These are phyloP conservation scores for Progne subis DNA, from an alignment of 2,113 vertebrate species.

Conservation along the genomic window DNA sequence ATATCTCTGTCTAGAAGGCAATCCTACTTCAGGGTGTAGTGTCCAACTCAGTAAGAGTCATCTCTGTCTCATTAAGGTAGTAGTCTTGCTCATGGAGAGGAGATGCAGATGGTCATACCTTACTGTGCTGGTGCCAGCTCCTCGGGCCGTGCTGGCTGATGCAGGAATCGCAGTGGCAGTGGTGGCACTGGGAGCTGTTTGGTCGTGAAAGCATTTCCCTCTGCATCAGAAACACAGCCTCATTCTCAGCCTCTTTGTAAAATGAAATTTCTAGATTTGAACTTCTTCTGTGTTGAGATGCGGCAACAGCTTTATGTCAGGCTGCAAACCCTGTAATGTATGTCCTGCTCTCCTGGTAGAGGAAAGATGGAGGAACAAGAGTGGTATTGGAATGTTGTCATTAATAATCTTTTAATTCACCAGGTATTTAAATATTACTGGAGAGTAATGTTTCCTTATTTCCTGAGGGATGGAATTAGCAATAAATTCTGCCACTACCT, in stretches of 20 bases:
- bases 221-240: background rate
- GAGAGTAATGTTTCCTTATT: background rate
- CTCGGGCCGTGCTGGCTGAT: background rate
- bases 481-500: background rate
- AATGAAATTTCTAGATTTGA: background rate
- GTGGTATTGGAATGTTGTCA: background rate
- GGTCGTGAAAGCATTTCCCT: background rate
- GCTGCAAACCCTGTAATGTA: background rate
- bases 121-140: background rate
- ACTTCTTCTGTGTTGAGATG: background rate
- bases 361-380: background rate
- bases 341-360: background rate
- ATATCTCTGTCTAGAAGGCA: background rate
- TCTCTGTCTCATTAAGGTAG: background rate
- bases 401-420: conserved; percentile 1
- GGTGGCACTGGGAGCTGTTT: background rate
- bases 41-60: background rate
- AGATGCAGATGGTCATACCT: background rate
- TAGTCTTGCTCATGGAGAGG: background rate
- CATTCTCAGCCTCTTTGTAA: background rate
- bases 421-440: background rate
- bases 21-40: background rate
- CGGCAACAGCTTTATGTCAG: background rate
- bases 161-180: background rate
- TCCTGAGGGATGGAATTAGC: background rate